phyloP scores from a whole-genome alignment of 1,140 invertebrate species.

The Atta colombica region DNA sequence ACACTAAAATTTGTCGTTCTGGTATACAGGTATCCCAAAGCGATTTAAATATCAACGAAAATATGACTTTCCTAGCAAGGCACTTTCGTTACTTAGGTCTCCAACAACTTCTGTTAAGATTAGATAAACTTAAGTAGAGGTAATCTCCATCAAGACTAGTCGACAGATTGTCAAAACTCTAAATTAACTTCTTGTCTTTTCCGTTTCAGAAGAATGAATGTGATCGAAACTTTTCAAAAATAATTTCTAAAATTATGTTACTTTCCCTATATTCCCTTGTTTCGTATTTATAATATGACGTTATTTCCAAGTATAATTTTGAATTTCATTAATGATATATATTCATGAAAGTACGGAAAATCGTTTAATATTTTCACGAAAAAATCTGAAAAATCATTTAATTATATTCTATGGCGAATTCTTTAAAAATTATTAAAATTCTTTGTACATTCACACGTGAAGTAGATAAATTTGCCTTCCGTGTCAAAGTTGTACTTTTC shows the following conservation, averaged over 20 bases:
- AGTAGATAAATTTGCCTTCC: neutral
- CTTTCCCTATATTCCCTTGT: neutral
- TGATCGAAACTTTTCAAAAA: neutral
- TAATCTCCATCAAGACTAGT: neutral
- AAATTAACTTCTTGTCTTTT: conserved; percentile 19
- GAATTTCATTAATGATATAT: neutral
- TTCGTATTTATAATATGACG: neutral
- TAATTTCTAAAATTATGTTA: neutral
- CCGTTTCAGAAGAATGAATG: neutral
- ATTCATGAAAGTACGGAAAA: neutral
- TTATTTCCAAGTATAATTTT: neutral
- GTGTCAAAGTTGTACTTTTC: conserved; percentile 6
- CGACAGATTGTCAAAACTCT: conserved; percentile 23
- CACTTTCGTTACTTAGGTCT: conserved; percentile 17
- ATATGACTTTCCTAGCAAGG: conserved; percentile 43
- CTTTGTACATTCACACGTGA: neutral
- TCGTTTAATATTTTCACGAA: neutral
- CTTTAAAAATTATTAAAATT: neutral
- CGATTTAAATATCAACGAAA: conserved; percentile 53
- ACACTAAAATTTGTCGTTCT: conserved; percentile 62
- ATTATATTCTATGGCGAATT: neutral
- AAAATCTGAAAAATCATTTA: neutral
- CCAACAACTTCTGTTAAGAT: neutral
- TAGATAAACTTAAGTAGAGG: conserved; percentile 45
- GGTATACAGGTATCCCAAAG: conserved; percentile 20